Evolutionary conservation across 2,888 invertebrate species (phyloP).

Genomic region (Ichneumon xanthorius): DNA sequence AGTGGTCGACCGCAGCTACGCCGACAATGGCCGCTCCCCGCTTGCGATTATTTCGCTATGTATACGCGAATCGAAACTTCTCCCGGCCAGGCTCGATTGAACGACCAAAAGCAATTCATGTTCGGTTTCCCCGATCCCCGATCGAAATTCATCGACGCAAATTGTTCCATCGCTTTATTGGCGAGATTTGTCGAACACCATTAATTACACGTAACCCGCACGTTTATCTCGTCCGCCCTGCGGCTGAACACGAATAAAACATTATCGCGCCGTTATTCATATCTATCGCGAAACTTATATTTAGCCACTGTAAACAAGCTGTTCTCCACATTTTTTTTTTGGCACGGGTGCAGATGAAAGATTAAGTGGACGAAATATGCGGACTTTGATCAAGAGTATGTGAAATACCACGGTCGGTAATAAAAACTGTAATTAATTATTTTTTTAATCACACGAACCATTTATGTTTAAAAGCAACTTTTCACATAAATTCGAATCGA

Average conservation of each 20-base stretch:
- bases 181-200: not conserved
- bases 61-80: not conserved
- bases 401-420: not conserved
- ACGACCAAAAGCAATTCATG: not conserved
- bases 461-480: too few species aligned
- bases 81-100: constrained; percentile 8
- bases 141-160: constrained; percentile 7
- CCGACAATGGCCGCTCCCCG: constrained; percentile 30
- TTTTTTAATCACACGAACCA: too few species aligned
- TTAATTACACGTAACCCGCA: not conserved
- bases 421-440: too few species aligned
- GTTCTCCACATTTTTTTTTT: not conserved
- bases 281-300: constrained; percentile 41
- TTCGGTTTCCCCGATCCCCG: not conserved
- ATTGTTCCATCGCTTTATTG: constrained; percentile 2
- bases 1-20: constrained; percentile 28
- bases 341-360: not conserved
- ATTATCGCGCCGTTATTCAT: constrained; percentile 39
- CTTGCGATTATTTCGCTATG: constrained; percentile 13
- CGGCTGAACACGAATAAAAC: constrained; percentile 20
- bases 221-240: constrained; percentile 13
- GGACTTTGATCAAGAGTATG: not conserved
- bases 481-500: too few species aligned
- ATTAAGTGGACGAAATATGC: not conserved
- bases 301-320: constrained; percentile 38